Evolutionary conservation across 1,140 invertebrate genomes (phyloP), one percentile per base, ranked within the genome.

Genomic region (Drosophila novamexicana): DNA sequence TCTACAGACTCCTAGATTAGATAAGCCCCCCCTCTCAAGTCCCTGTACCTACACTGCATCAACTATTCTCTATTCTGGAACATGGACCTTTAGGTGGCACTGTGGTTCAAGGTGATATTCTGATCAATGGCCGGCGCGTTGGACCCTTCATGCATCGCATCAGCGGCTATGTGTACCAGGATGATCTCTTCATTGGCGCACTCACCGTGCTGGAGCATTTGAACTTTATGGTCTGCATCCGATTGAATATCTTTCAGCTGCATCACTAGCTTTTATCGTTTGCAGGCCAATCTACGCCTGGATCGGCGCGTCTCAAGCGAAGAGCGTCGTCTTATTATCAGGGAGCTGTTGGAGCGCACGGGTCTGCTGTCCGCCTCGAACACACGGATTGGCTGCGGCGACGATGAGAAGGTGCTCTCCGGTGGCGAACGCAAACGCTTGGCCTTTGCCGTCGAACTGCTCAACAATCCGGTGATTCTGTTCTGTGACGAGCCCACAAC

Each of bases 401-500:
- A 95, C 29, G 94, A 93, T 7, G 95, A 95, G 49, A 98, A 98
- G 92, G 96, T 97, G 0, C 94, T 99, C 1, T 99, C 98, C 0
- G 98, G 98, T 0, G 98, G 98, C 0, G 98, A 99, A 92, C 96
- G 96, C 82, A 99, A 98, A 81, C 93, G 98, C 52, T 93, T 99
- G 9, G 95, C 98, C 0, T 99, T 99, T 92, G 98, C 98, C 7
- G 96, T 97, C 4, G 98, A 99, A 96, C 93, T 99, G 16, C 90
- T 99, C 14, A 98, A 97, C 9, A 97, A 99, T 93, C 98, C 98
- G 0, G 95, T 97, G 3, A 93, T 99, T 34, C 93, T 99, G 67
- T 99, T 99, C 92, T 97, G 98, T 91, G 98, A 99, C 91, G 98
- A 99, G 89, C 98, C 98, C 5, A 99, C 98, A 0, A 98, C 96